Base-by-base conservation (phyloP, 2,113 vertebrate genomes). In the Calyptommatus sinebrachiatus region DNA sequence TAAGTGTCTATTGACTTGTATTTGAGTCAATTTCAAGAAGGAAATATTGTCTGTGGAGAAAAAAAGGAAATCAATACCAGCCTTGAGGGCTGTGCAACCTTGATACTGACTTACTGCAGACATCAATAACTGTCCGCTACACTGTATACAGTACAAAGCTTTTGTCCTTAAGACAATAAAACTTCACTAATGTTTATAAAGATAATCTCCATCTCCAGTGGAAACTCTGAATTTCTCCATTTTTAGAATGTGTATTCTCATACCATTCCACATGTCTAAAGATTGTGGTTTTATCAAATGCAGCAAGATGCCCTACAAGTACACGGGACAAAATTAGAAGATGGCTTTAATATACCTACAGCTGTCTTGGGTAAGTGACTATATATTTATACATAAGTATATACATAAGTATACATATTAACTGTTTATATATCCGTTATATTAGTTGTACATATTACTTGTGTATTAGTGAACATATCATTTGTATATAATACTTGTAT, bases 31-130 rank as follows among this genome's bases (percentile, higher is more conserved):
- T 65, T 89, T 78, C 18, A 82, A 79, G 83, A 88, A 86, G 69
- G 71, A 88, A 87, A 91, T 85, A 78, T 78, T 89, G 46, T 84
- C 77, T 60, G 41, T 82, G 22, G 72, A 84, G 69, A 86, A 69
- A 63, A 60, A 85, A 83, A 41, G 2, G 86, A 90, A 88, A 89
- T 91, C 87, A 83, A 89, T 91, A 88, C 71, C 57, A 7, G 86
- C 88, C 89, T 86, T 90, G 77, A 85, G 86, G 79, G 84, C 87
- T 88, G 76, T 79, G 48, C 87, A 88, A 86, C 87, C 90, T 90
- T 93, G 87, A 89, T 88, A 84, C 83, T n/a, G 70, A 76, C 89
- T 89, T 87, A 90, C 79, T 86, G 71, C 53, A 85, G 82, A 88
- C 67, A 79, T 90, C 87, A 89, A 74, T 90, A 89, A 68, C 82